Base-by-base conservation (phyloP, 2,888 invertebrate genomes). In the Epicampocera succincta region DNA sequence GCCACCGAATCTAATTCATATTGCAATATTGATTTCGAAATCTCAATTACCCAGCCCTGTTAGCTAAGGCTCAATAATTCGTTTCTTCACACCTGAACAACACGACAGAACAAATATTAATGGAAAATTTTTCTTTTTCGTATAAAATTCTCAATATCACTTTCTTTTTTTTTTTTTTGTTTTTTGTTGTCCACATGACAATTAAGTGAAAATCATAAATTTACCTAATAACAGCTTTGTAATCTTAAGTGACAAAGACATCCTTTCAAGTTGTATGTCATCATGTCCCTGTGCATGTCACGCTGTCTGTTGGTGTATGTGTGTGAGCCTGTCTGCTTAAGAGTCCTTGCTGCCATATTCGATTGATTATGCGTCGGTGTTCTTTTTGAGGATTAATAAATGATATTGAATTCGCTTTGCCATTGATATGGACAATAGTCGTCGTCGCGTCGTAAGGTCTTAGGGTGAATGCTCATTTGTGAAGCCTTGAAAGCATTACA, bases 121-220 rank as follows among this genome's bases (percentile, higher is more conserved):
- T 4, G 33, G 33, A 33, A 33, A 6, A 54, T 13, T 11, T 3
- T 44, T 5, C 13, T 42, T 11, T 15, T 25, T 44, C n/a, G 40
- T 4, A 8, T 9, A 33, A 33, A 33, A 33, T 1, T 9, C 9
- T 33, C 33, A 33, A 33, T 15, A n/a, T 21, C 19, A 21, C 25
- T 50, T 65, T 12, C 21, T 50, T 12, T 15, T 54, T 29, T 68
- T 15, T n/a, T n/a, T 44, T 50, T 65, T 12, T 38, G 46, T 12
- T 15, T 54, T 29, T 68, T 15, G 25, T 58, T 19, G 17, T n/a
- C 58, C 46, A 46, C 48, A 15, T 44, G n/a, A 33, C 69, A 38
- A 56, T 69, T 69, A 56, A 69, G 56, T 58, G 33, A 13, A 44
- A 46, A 21, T 46, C 69, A 69, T 46, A 69, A 69, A 58, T 46